Conservation (phyloP, 2,888 invertebrate species). For the Macrophya annulata region DNA sequence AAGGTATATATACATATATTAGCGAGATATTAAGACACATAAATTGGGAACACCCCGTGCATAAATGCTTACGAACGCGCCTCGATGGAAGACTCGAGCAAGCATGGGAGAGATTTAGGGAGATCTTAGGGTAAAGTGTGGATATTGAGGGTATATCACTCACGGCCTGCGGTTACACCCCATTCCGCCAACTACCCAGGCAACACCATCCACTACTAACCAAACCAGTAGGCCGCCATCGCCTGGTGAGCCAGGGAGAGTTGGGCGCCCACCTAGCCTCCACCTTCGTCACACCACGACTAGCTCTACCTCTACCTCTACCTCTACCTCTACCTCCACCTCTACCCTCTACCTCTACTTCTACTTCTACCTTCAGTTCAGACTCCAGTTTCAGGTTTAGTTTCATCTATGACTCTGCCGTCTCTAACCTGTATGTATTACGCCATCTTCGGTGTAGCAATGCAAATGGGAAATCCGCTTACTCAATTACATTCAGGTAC, state of each 20-base stretch:
- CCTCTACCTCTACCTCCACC: not conserved
- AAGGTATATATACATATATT: slow-evolving; percentile 34
- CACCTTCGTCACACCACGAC: slow-evolving; percentile 42
- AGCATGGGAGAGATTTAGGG: slow-evolving; percentile 73
- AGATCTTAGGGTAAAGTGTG: slow-evolving; percentile 76
- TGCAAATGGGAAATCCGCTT: slow-evolving; percentile 74
- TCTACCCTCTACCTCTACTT: not conserved
- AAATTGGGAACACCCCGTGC: slow-evolving; percentile 68
- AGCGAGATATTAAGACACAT: slow-evolving; percentile 70
- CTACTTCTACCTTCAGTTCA: slow-evolving; percentile 2
- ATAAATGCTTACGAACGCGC: slow-evolving; percentile 63
- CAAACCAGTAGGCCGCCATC: slow-evolving; percentile 55
- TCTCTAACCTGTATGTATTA: slow-evolving; percentile 66
- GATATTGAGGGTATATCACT: slow-evolving; percentile 77
- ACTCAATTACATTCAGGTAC: slow-evolving; percentile 70
- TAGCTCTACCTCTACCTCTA: slow-evolving; percentile 18
- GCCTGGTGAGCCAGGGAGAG: slow-evolving; percentile 44
- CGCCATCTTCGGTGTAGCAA: slow-evolving; percentile 67
- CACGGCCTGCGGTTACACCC: slow-evolving; percentile 71
- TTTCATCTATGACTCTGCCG: slow-evolving; percentile 54
- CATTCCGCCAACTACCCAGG: slow-evolving; percentile 56
- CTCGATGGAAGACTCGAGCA: slow-evolving; percentile 58
- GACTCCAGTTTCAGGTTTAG: slow-evolving; percentile 30
- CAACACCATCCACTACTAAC: slow-evolving; percentile 58
- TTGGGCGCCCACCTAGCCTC: slow-evolving; percentile 19